Base-by-base conservation (phyloP, 2,888 invertebrate genomes). In the Cotesia congregata region DNA sequence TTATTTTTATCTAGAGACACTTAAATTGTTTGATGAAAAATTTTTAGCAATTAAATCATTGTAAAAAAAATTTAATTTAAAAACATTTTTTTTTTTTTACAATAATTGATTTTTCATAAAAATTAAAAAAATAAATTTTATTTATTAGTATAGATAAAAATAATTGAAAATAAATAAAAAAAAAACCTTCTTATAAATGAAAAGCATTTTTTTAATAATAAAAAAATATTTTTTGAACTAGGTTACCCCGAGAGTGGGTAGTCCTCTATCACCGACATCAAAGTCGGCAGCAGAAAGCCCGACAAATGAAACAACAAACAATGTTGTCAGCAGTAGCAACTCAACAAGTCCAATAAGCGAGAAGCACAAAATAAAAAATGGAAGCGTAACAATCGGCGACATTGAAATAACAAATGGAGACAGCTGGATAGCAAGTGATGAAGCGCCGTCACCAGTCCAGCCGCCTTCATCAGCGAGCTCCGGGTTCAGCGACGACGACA, bases 401-500 rank as follows among this genome's bases (percentile, higher is more conserved):
- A 90, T 90, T 83, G 91, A 91, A 82, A 90, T 90, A 80, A 90
- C 90, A 68, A 89, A 85, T 79, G 88, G 90, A 77, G 90, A 90
- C 81, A 90, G 89, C 78, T 91, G 91, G 90, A 89, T 89, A 69
- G 91, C 85, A 59, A 87, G 84, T 80, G 88, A 87, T 74, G 89
- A 92, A 85, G 92, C 91, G 88, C 92, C 86, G 88, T 92, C 87
- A 59, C 90, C 87, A 59, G 86, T 87, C 86, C 89, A 95, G 84
- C 93, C 93, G 80, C 94, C 93, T 83, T 94, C 93, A 87, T 94
- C 94, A 82, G 94, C 93, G 81, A 94, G 93, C 79, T 96, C 96
- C 79, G 96, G 96, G 70, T 95, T 96, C 91, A 96, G 96, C 86
- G 96, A 97, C 91, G 97, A 97, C 91, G 97, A 96, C 91, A 95